Conservation (phyloP, 2,113 vertebrate genomes). For the Tylochromis polylepis region DNA sequence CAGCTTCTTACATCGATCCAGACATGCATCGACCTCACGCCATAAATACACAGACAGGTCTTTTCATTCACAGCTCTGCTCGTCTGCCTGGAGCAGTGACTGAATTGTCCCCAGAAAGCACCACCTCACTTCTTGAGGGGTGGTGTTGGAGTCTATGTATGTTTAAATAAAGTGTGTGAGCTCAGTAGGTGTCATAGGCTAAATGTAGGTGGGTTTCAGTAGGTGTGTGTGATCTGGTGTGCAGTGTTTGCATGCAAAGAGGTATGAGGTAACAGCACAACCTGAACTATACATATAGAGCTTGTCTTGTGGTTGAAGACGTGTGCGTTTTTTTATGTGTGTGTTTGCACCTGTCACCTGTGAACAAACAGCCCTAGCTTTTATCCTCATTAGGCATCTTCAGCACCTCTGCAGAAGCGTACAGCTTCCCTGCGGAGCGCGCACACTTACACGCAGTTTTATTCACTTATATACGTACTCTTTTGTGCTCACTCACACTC, state of each 20-base stretch:
- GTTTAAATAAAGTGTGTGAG: background rate
- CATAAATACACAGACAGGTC: background rate
- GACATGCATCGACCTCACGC: background rate
- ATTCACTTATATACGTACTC: background rate
- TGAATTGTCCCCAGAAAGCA: background rate
- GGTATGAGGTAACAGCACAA: background rate
- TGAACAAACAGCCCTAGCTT: slow-evolving; percentile 31
- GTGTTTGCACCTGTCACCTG: slow-evolving; percentile 51
- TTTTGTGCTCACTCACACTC: background rate
- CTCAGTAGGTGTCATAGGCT: background rate
- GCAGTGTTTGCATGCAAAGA: background rate
- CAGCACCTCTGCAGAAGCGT: slow-evolving; percentile 22
- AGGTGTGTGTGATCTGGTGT: background rate
- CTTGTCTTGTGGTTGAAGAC: slow-evolving; percentile 4
- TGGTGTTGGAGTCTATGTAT: background rate
- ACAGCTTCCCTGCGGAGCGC: slow-evolving; percentile 14
- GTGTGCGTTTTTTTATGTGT: background rate
- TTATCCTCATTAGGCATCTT: slow-evolving; percentile 49
- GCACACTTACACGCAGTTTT: background rate
- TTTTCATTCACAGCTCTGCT: background rate
- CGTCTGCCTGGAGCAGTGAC: slow-evolving; percentile 4
- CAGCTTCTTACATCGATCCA: slow-evolving; percentile 27
- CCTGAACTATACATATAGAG: background rate
- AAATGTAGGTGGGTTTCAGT: background rate
- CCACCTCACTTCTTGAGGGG: background rate